Percentiles rank a stretch among this genome's conserved stretches.
Conservation (phyloP, 2,797 vertebrate species). For the Artibeus jamaicensis region DNA sequence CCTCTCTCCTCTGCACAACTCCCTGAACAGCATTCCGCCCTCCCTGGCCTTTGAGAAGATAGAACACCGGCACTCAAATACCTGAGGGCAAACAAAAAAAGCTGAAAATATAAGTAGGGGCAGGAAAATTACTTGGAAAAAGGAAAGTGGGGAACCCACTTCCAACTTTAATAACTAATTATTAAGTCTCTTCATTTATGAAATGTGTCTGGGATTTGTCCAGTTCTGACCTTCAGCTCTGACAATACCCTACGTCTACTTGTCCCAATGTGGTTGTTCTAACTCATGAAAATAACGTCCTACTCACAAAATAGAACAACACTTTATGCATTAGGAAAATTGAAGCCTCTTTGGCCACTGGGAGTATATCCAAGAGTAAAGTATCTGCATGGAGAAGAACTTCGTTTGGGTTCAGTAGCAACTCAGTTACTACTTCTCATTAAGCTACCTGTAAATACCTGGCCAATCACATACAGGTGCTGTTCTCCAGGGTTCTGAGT, state of each 20-base stretch:
- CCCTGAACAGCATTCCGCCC: neutral
- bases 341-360: neutral
- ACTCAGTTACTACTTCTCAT: neutral
- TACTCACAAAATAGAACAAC: conserved; percentile 7
- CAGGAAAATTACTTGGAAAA: conserved; percentile 30
- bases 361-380: neutral
- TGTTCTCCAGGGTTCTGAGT: neutral
- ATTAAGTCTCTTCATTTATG: conserved; percentile 4
- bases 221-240: neutral
- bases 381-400: neutral
- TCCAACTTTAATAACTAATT: conserved; percentile 19
- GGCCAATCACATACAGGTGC: neutral
- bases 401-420: neutral
- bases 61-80: neutral
- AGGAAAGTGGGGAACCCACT: neutral
- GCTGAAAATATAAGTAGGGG: neutral
- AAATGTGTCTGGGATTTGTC: neutral
- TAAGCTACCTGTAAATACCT: neutral
- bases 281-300: neutral
- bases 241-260: neutral
- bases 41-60: neutral
- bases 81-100: neutral
- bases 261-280: neutral
- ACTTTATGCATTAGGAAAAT: neutral
- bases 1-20: neutral